These are phyloP conservation scores for Syncerus caffer DNA, from an alignment of 2,797 vertebrate genomes.

Conservation along the genomic window DNA sequence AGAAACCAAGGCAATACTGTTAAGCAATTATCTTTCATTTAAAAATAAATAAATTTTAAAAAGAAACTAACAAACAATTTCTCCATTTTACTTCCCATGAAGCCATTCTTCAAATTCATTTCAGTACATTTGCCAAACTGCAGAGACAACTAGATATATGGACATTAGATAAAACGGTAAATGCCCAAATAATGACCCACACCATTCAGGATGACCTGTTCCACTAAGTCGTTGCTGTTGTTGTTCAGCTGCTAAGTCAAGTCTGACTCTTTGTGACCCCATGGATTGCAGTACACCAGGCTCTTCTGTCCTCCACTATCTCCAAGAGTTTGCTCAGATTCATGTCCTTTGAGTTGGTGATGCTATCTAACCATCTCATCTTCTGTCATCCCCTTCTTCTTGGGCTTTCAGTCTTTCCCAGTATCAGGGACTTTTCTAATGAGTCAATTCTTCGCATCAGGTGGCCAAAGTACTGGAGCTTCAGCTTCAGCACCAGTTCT, in stretches of 20 bases:
- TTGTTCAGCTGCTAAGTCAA: accelerated
- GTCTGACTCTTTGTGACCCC: not conserved
- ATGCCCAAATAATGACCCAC: not conserved
- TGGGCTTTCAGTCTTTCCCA: not conserved
- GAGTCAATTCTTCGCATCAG: accelerated
- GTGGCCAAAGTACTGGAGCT: not conserved
- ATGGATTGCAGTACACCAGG: not conserved
- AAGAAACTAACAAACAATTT: not conserved
- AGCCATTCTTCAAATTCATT: not conserved
- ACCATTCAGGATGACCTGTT: not conserved
- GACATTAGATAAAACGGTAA: not conserved
- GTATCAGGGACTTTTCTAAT: not conserved
- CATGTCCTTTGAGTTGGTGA: not conserved
- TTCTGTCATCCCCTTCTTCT: not conserved
- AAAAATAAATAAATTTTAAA: not conserved
- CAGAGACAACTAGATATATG: not conserved
- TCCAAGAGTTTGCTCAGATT: not conserved
- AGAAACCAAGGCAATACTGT: not conserved
- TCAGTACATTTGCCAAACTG: not conserved
- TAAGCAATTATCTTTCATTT: not conserved
- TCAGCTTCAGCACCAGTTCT: not conserved
- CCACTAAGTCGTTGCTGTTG: not conserved
- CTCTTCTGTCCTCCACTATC: not conserved
- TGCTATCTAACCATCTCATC: not conserved
- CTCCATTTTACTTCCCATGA: not conserved